These are phyloP conservation scores for Chascanopsetta lugubris DNA, from an alignment of 2,113 vertebrate genomes.

Conservation along the genomic window DNA sequence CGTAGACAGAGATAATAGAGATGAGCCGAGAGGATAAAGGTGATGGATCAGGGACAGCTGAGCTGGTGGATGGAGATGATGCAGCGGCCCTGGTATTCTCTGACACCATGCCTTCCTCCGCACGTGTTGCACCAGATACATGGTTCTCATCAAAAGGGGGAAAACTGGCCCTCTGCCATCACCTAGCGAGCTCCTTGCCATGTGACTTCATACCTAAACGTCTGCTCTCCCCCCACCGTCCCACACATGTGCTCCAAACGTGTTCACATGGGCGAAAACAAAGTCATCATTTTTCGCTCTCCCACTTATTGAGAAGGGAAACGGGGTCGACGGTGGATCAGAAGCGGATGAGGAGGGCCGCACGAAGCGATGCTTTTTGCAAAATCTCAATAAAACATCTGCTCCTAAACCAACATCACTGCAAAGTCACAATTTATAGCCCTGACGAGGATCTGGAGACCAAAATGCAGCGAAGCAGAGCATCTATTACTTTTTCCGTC, in stretches of 20 bases:
- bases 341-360: background rate
- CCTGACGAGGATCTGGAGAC: constrained; percentile 40
- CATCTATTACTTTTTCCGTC: constrained; percentile 69
- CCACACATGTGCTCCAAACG: constrained; percentile 41
- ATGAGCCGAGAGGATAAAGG: constrained; percentile 1
- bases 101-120: constrained; percentile 50
- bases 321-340: constrained; percentile 7
- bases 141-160: constrained; percentile 64
- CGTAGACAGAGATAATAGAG: background rate
- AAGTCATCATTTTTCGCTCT: constrained; percentile 10
- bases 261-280: constrained; percentile 39
- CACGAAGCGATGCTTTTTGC: constrained; percentile 16
- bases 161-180: constrained; percentile 58
- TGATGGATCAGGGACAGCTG: constrained; percentile 12
- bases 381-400: constrained; percentile 56
- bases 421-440: constrained; percentile 59
- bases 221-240: constrained; percentile 17
- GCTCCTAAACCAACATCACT: constrained; percentile 60
- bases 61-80: constrained; percentile 19
- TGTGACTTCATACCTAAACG: constrained; percentile 63
- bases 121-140: constrained; percentile 67
- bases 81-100: constrained; percentile 49
- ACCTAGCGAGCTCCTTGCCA: constrained; percentile 34
- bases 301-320: constrained; percentile 18
- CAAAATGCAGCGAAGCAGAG: constrained; percentile 44